phyloP scores from a whole-genome alignment of 1,140 invertebrate genomes.

The Psix sp. region DNA sequence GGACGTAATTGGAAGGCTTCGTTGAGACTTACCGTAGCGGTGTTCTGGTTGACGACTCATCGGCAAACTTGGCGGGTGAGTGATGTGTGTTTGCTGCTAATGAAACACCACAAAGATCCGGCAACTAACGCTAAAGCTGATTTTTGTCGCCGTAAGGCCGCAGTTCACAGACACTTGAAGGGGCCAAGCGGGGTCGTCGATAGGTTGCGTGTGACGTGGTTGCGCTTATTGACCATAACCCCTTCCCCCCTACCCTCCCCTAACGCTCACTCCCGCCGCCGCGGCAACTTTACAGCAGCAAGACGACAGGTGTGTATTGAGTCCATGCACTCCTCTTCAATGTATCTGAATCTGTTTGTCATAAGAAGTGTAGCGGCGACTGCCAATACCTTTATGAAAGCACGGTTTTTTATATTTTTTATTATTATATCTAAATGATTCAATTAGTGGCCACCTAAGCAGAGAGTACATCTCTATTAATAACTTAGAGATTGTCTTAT shows the following conservation, averaged over 20 bases:
- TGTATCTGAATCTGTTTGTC: no score
- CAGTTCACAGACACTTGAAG: conserved; percentile 70
- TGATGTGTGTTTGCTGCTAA: conserved; percentile 16
- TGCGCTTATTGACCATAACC: conserved; percentile 77
- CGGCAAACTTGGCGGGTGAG: neutral
- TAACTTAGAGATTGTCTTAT: no score
- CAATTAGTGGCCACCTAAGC: no score
- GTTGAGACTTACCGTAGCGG: conserved; percentile 56
- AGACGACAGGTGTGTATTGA: conserved; percentile 66
- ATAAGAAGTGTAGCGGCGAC: no score
- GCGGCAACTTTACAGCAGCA: conserved; percentile 65
- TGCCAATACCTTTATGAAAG: no score
- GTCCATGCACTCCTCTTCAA: conserved; percentile 18
- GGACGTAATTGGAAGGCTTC: conserved; percentile 66
- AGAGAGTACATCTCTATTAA: no score
- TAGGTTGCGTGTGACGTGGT: conserved; percentile 75
- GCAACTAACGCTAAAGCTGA: conserved; percentile 73
- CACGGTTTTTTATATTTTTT: no score
- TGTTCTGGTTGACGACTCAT: neutral
- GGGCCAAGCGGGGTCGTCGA: conserved; percentile 72
- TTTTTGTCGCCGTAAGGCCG: no score
- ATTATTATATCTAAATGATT: no score
- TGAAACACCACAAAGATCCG: conserved; percentile 51
- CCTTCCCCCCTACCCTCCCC: conserved; percentile 69
- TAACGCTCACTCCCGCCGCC: no score